A percentile compares a stretch with the other conserved stretches of the same genome.
These are phyloP conservation scores for Psittacara wagleri DNA, from an alignment of 2,113 vertebrate genomes.

Conservation along the genomic window DNA sequence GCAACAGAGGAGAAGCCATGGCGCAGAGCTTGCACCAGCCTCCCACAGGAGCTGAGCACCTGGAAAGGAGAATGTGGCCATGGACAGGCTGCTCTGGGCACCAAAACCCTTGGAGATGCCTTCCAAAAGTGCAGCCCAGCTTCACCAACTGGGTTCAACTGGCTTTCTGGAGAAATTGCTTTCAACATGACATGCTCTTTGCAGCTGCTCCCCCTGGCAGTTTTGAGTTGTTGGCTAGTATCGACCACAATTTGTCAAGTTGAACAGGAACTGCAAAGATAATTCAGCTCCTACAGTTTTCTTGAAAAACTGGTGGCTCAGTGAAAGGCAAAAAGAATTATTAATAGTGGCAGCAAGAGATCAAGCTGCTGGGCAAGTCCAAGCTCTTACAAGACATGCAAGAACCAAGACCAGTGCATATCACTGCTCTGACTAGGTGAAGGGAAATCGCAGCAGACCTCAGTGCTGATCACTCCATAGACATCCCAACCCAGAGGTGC, in stretches of 20 bases:
- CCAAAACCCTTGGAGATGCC: background rate
- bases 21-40: background rate
- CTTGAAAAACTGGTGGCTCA: background rate
- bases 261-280: background rate
- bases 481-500: background rate
- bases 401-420: background rate
- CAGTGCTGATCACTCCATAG: background rate
- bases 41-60: rapidly evolving
- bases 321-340: background rate
- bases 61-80: rapidly evolving
- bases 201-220: background rate
- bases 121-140: background rate
- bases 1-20: rapidly evolving
- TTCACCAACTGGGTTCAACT: background rate
- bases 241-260: background rate
- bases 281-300: background rate
- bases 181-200: rapidly evolving
- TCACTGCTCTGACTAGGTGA: background rate
- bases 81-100: background rate
- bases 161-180: background rate
- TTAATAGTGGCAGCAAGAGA: background rate
- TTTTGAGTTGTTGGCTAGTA: background rate
- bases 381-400: background rate
- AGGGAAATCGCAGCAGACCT: background rate
- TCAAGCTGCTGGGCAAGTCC: background rate